phyloP scores from a whole-genome alignment of 1,140 invertebrate genomes.

The Stegodyphus mimosarum region DNA sequence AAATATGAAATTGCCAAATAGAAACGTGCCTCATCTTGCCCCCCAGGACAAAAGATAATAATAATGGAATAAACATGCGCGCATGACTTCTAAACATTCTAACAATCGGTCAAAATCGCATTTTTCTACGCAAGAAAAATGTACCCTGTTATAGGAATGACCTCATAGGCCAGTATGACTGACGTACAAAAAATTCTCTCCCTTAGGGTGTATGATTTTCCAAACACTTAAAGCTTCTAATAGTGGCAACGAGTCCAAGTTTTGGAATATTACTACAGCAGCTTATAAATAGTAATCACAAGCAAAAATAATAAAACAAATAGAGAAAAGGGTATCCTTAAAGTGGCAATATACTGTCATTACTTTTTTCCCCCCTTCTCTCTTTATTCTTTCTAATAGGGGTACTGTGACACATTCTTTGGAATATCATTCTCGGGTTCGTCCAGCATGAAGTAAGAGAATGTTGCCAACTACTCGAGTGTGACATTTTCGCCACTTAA shows the following conservation, averaged over 20 bases:
- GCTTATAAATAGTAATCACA: constrained; percentile 19
- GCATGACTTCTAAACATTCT: no score
- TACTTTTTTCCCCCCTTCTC: constrained; percentile 8
- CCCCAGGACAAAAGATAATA: no score
- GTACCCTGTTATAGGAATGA: no score
- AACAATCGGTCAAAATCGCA: no score
- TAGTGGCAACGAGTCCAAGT: background rate
- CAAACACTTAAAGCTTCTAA: constrained; percentile 49
- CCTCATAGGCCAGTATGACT: no score
- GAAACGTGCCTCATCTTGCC: no score
- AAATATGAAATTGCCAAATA: no score
- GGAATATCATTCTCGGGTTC: constrained; percentile 23
- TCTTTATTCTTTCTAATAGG: background rate
- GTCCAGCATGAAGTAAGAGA: constrained; percentile 19
- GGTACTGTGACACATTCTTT: constrained; percentile 51
- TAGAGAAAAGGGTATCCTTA: background rate
- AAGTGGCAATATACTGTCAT: no score
- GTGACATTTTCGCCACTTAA: constrained; percentile 2
- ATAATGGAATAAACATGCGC: no score
- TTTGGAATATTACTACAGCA: background rate
- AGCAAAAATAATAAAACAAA: background rate
- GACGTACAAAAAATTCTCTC: no score
- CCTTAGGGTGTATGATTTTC: constrained; percentile 35
- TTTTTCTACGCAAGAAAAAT: no score
- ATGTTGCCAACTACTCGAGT: constrained; percentile 56